A percentile compares a stretch with the other conserved stretches of the same genome.
phyloP scores from a whole-genome alignment of 2,888 invertebrate species.

The Drosophila percnosoma region DNA sequence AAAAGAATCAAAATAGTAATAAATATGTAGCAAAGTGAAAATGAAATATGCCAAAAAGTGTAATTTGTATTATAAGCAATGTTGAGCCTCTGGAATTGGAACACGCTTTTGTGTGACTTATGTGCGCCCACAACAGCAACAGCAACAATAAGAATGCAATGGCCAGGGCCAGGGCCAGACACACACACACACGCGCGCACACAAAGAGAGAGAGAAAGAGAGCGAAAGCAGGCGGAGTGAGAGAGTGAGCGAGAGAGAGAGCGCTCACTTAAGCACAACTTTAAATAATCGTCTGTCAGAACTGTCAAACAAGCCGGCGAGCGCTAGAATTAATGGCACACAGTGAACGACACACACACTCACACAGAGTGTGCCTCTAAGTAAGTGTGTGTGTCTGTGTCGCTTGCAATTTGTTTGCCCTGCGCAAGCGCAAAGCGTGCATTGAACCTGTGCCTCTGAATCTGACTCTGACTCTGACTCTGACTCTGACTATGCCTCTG shows the following conservation, averaged over 20 bases:
- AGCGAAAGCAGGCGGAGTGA: background rate
- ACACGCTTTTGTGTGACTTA: slow-evolving; percentile 46
- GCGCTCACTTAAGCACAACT: slow-evolving; percentile 83
- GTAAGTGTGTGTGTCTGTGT: slow-evolving; percentile 28
- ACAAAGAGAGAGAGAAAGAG: background rate
- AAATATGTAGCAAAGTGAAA: slow-evolving; percentile 29
- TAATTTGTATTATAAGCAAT: slow-evolving; percentile 73
- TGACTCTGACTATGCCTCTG: background rate
- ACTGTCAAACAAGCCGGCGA: slow-evolving; percentile 85
- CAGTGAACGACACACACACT: slow-evolving; percentile 31
- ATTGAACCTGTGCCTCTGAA: slow-evolving; percentile 69
- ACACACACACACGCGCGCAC: slow-evolving; percentile 12
- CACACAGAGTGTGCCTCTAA: slow-evolving; percentile 1
- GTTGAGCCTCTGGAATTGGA: slow-evolving; percentile 35
- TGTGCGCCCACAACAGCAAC: slow-evolving; percentile 52
- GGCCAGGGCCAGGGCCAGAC: slow-evolving; percentile 53
- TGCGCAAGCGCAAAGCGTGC: slow-evolving; percentile 81
- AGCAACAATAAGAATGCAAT: slow-evolving; percentile 34
- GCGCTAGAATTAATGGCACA: slow-evolving; percentile 85
- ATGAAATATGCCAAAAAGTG: slow-evolving; percentile 77
- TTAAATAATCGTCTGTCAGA: slow-evolving; percentile 86
- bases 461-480: background rate
- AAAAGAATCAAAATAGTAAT: slow-evolving; percentile 18
- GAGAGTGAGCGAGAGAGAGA: slow-evolving; percentile 22
- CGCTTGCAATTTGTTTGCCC: slow-evolving; percentile 71